Evolutionary conservation across 2,113 vertebrate genomes (phyloP), one percentile per base, ranked within the genome.

Genomic region (Cavia porcellus): DNA sequence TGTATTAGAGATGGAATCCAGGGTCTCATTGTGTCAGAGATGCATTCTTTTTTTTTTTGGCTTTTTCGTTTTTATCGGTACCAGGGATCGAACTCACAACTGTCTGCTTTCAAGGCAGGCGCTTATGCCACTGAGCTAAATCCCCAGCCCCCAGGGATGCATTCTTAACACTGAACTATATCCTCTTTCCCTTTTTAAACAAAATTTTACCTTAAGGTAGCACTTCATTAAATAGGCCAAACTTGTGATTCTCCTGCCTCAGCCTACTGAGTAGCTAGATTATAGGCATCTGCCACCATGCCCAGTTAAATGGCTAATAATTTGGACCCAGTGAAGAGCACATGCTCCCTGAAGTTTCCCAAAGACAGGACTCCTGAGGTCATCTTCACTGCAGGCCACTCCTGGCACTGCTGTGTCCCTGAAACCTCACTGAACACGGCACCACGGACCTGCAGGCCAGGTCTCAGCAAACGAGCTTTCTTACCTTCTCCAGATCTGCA

Each of bases 401-500:
- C 20, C 19, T 59, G 45, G 59, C 45, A 11, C 72, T 38, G 30
- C 55, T 10, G 1, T 59, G 42, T 50, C 30, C 61, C 22, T 0
- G 1, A 66, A 88, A 79, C 25, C 77, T 89, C 55, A 75, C 57
- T 25, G 30, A 64, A 52, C 47, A 90, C 14, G n/a, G 15, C 52
- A 50, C 42, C 32, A 32, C 1, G 50, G n/a, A 30, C 68, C 14
- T 59, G 59, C 62, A 62, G 66, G 32, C 38, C 30, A 85, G 64
- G 72, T 42, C 47, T 77, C 15, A 1, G 45, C 20, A 57, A 35
- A 47, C 0, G 2, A 72, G 32, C 50, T 17, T 93, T 92, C 97
- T 92, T 89, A 99, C 99, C 99, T 99, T 99, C 97, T 99, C 99
- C 30, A 99, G 99, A 97, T 99, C 99, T 91, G 99, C 99, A 97